Evolutionary conservation across 2,888 invertebrate genomes (phyloP).

Genomic region (Sylvicola cinctus): DNA sequence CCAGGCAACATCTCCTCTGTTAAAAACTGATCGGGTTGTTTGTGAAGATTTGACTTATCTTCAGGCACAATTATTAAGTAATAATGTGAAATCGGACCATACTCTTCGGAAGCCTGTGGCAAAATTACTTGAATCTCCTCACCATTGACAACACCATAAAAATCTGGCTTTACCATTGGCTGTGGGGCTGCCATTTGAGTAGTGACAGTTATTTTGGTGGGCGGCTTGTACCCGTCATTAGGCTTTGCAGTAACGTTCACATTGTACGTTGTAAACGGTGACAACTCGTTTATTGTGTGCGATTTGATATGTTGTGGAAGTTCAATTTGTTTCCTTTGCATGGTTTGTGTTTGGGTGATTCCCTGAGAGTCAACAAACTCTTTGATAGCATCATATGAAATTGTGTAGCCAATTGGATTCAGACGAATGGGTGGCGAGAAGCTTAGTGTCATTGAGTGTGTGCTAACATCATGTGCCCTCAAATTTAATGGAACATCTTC

Average conservation of each 20-base stretch:
- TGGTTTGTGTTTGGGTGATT: slow-evolving; percentile 70
- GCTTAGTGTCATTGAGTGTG: slow-evolving; percentile 79
- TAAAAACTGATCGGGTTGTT: slow-evolving; percentile 75
- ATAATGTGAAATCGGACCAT: slow-evolving; percentile 94
- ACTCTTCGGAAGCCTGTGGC: slow-evolving; percentile 93
- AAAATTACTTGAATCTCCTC: slow-evolving; percentile 79
- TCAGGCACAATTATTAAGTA: slow-evolving; percentile 90
- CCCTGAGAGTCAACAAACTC: slow-evolving; percentile 88
- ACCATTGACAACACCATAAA: slow-evolving; percentile 72
- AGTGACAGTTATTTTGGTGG: slow-evolving; percentile 82
- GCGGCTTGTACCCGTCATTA: slow-evolving; percentile 67
- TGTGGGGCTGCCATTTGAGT: slow-evolving; percentile 94
- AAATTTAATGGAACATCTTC: slow-evolving; percentile 82
- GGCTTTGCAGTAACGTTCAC: slow-evolving; percentile 86
- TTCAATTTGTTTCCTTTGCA: slow-evolving; percentile 49
- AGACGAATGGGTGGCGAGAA: slow-evolving; percentile 80
- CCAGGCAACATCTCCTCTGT: slow-evolving; percentile 65
- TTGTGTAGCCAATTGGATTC: slow-evolving; percentile 74
- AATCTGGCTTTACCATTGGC: slow-evolving; percentile 89
- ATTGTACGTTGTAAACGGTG: slow-evolving; percentile 85
- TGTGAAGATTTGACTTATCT: slow-evolving; percentile 51
- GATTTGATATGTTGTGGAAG: slow-evolving; percentile 49
- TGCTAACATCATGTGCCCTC: slow-evolving; percentile 75
- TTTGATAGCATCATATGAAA: slow-evolving; percentile 80
- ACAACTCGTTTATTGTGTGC: slow-evolving; percentile 67